A percentile compares a stretch with the other conserved stretches of the same genome.
These are phyloP conservation scores for Aquatica leii DNA, from an alignment of 2,888 invertebrate genomes.

Conservation along the genomic window DNA sequence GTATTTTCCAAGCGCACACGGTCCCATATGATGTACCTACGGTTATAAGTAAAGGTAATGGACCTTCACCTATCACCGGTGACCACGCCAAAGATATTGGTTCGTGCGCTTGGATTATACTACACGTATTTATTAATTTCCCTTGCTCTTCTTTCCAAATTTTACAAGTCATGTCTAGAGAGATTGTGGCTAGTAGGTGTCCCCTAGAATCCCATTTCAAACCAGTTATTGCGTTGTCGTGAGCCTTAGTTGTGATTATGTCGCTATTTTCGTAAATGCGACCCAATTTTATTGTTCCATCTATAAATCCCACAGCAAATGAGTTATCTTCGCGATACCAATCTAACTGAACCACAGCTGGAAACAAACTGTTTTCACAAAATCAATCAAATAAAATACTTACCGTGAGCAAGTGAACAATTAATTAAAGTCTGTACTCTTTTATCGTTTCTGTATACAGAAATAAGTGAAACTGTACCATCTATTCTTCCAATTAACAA, in stretches of 20 bases:
- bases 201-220: conserved; percentile 65
- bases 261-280: conserved; percentile 54
- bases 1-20: conserved; percentile 62
- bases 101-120: conserved; percentile 60
- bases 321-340: conserved; percentile 66
- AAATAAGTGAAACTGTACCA: conserved; percentile 60
- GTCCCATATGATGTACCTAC: conserved; percentile 66
- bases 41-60: conserved; percentile 58
- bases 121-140: conserved; percentile 57
- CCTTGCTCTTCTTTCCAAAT: conserved; percentile 56
- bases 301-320: conserved; percentile 66
- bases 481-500: conserved; percentile 65
- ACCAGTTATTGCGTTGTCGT: conserved; percentile 58
- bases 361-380: conserved; percentile 30
- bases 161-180: conserved; percentile 60
- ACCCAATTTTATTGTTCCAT: conserved; percentile 64
- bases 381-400: conserved; percentile 32
- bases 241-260: conserved; percentile 56
- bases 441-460: conserved; percentile 50
- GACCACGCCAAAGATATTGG: conserved; percentile 66
- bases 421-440: conserved; percentile 55
- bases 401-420: conserved; percentile 56
- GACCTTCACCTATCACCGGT: conserved; percentile 59
- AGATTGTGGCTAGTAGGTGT: conserved; percentile 63
- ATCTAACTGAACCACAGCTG: conserved; percentile 65